Evolutionary conservation across 2,797 vertebrate genomes (phyloP), one percentile per base, ranked within the genome.

Genomic region (Schizopygopsis malacanthus): DNA sequence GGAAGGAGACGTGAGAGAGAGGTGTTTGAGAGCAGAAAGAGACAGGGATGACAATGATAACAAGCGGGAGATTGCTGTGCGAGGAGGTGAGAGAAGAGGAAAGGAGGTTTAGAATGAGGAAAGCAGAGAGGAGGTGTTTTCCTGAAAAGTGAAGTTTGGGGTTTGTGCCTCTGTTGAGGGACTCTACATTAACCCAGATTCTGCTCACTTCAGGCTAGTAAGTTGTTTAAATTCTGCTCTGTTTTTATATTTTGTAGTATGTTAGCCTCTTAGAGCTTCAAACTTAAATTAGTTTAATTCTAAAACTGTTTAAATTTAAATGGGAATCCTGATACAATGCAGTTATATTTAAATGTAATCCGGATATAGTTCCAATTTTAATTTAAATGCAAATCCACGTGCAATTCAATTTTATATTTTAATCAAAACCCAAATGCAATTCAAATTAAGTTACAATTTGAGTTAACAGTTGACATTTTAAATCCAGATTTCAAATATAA

Each of bases 31-130:
- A 67, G 52, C 69, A 28, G 54, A 83, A 63, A 70, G 85, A 81
- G 22, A 82, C 41, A 71, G 67, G 43, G 61, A 65, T 79, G 67
- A 59, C 37, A 28, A 16, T 71, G 65, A 77, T 67, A 85, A 63
- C 84, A 52, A 71, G 80, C 67, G 22, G 87, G 67, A 3, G n/a
- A 85, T 13, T 0, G n/a, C 50, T 9, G 85, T 25, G 67, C 61
- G 65, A 4, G 22, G 78, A 47, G 77, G 81, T 80, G 88, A 89
- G 84, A 89, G 86, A 37, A 15, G 45, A 45, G 82, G 43, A 43
- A 75, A 77, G 69, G 59, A 81, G 71, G 71, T 56, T 25, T 59
- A 4, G 10, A 69, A 47, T 45, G 61, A 79, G 28, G 12, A 43
- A 67, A 47, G 33, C 25, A 25, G 63, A 11, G 28, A 54, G 70